Conservation (phyloP, 2,113 vertebrate species). For the Pygoscelis adeliae region DNA sequence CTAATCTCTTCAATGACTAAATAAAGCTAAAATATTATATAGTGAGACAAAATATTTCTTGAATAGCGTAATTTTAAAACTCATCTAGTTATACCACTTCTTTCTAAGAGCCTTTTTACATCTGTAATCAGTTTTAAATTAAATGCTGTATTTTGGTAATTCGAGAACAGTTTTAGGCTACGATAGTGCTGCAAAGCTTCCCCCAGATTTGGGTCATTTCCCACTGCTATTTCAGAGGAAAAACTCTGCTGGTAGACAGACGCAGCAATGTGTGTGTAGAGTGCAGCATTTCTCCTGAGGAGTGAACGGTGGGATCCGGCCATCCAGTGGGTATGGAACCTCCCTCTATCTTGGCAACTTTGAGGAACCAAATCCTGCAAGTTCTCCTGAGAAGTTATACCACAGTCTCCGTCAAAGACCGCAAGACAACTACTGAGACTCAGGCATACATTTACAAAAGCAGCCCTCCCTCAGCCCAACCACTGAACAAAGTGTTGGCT, state of each 20-base stretch:
- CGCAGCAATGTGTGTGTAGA: accelerated
- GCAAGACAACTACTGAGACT: not conserved
- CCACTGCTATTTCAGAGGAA: not conserved
- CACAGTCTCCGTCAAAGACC: not conserved
- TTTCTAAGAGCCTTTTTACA: not conserved
- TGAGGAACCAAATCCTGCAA: not conserved
- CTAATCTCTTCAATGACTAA: not conserved
- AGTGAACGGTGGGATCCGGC: accelerated
- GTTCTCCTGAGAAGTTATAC: not conserved
- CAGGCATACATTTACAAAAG: accelerated
- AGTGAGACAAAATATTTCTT: not conserved
- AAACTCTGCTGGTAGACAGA: too few species aligned
- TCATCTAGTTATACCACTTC: not conserved
- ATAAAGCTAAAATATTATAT: not conserved
- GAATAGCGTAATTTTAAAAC: not conserved
- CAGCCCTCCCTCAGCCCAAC: too few species aligned
- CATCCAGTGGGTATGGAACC: accelerated
- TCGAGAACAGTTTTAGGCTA: not conserved
- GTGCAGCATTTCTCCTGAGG: accelerated
- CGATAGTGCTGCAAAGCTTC: not conserved
- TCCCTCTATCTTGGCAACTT: not conserved
- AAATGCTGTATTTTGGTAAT: not conserved
- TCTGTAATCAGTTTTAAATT: not conserved
- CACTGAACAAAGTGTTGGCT: accelerated
- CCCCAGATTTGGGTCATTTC: not conserved